These are phyloP conservation scores for Aricia agestis DNA, from an alignment of 1,140 invertebrate genomes.

Conservation along the genomic window DNA sequence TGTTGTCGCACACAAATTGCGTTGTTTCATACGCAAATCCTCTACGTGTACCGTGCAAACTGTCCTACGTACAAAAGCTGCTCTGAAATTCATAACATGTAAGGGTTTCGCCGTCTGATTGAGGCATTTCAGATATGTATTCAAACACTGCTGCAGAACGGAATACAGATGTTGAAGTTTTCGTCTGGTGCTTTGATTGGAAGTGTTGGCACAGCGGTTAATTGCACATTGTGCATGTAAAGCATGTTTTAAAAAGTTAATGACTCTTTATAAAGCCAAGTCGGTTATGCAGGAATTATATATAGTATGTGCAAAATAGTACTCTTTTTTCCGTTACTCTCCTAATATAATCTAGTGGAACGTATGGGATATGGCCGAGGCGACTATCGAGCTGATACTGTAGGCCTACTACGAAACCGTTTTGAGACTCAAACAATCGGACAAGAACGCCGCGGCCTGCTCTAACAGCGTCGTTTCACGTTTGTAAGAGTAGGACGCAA, in stretches of 20 bases:
- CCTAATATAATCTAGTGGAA: too few relatives aligned
- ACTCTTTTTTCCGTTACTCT: too few relatives aligned
- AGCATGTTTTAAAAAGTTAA: background rate
- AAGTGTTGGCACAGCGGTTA: background rate
- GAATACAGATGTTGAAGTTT: constrained; percentile 1
- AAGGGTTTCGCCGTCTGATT: constrained; percentile 53
- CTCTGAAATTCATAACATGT: constrained; percentile 61
- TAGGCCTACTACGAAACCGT: too few relatives aligned
- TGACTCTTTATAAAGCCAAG: too few relatives aligned
- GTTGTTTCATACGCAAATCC: constrained; percentile 29
- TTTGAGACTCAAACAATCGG: too few relatives aligned
- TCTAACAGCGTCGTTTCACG: too few relatives aligned
- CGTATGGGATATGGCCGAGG: too few relatives aligned
- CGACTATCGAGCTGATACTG: too few relatives aligned
- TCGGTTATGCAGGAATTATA: too few relatives aligned
- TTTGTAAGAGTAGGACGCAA: too few relatives aligned
- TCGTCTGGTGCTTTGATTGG: background rate
- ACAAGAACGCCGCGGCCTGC: too few relatives aligned
- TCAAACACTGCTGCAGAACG: constrained; percentile 26
- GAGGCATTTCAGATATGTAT: constrained; percentile 39
- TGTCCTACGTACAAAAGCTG: constrained; percentile 26
- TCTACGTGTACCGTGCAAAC: constrained; percentile 42
- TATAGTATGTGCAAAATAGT: too few relatives aligned
- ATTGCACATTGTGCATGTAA: background rate
- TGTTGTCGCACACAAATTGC: background rate